Conservation (phyloP, 2,888 invertebrate genomes). For the Hydropsyche betteni region DNA sequence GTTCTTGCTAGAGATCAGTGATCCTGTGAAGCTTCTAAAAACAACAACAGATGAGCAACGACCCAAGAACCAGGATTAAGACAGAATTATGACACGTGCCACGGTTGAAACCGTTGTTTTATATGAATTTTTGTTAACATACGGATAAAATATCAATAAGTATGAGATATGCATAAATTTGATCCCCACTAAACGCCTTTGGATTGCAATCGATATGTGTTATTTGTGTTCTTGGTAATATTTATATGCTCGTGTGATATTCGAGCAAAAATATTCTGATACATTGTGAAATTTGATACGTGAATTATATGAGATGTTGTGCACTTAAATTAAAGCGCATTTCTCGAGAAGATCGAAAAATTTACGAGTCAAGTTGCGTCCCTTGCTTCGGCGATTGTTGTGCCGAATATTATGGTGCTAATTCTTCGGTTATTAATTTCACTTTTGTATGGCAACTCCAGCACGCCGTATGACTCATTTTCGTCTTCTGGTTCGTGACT, state of each 20-base stretch:
- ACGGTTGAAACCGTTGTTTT: too few species aligned
- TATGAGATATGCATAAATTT: too few species aligned
- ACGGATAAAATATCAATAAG: too few species aligned
- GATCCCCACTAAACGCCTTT: too few species aligned
- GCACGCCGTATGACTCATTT: conserved; percentile 33
- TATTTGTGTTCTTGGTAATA: neutral
- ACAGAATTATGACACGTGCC: conserved; percentile 13
- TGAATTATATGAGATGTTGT: neutral
- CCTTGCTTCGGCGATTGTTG: neutral
- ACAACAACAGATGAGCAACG: conserved; percentile 21
- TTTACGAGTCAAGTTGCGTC: too few species aligned
- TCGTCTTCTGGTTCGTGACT: conserved; percentile 35
- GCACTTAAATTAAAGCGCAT: too few species aligned
- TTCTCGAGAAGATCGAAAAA: too few species aligned
- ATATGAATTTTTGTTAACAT: too few species aligned
- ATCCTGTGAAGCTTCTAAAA: too few species aligned
- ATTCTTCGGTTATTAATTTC: conserved; percentile 33
- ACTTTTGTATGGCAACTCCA: conserved; percentile 38
- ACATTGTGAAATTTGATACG: neutral
- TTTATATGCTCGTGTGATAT: neutral
- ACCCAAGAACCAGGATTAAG: conserved; percentile 1
- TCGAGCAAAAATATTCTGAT: too few species aligned
- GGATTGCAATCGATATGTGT: too few species aligned
- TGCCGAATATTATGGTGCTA: neutral
- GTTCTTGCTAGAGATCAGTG: neutral